phyloP scores from a whole-genome alignment of 2,113 vertebrate species.

The Corythornis cristatus region DNA sequence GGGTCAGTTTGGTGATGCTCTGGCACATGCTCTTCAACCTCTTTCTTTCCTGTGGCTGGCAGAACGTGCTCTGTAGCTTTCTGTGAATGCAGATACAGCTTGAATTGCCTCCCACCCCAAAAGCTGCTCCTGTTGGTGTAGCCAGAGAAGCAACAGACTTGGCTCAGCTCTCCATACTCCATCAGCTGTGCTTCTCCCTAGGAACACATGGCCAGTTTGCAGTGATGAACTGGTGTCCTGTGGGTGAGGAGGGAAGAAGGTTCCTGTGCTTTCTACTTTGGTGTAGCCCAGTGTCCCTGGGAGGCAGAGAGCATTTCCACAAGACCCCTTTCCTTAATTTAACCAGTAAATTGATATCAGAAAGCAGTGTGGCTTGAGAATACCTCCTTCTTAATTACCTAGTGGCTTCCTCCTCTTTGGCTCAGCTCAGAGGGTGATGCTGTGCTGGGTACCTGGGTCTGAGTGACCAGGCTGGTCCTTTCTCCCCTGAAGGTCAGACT shows the following conservation, averaged over 20 bases:
- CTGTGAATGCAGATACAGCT: background rate
- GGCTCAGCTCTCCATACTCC: background rate
- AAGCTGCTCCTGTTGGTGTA: background rate
- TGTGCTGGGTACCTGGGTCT: accelerated
- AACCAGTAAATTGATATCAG: background rate
- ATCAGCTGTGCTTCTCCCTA: background rate
- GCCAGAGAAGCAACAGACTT: background rate
- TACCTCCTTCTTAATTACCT: background rate
- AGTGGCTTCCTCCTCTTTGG: background rate
- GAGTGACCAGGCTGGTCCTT: background rate
- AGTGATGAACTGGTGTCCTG: background rate
- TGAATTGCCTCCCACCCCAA: background rate
- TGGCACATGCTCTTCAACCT: background rate
- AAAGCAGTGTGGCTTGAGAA: background rate
- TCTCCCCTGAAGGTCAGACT: background rate
- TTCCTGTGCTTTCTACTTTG: background rate
- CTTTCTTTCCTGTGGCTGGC: background rate
- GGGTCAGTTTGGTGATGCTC: background rate
- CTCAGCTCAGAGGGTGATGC: background rate
- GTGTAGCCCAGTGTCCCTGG: background rate
- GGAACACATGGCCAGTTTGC: background rate
- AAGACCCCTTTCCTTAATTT: background rate
- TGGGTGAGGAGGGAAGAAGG: background rate
- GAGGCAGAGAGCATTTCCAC: background rate
- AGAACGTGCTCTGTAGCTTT: background rate